These are phyloP conservation scores for Centropristis striata DNA, from an alignment of 2,113 vertebrate species.

Conservation along the genomic window DNA sequence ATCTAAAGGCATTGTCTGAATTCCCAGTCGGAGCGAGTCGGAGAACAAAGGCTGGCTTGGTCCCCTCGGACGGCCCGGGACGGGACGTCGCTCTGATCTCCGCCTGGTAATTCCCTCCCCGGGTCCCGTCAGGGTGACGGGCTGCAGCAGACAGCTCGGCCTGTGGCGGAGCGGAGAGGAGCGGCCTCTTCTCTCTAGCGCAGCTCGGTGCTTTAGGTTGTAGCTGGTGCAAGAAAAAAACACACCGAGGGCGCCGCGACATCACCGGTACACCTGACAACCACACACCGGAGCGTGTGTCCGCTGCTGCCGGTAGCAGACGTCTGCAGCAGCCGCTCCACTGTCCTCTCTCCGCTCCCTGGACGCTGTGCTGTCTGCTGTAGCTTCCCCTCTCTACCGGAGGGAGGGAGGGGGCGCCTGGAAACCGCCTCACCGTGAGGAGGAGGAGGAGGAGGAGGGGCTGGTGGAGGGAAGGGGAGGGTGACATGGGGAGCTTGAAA, in stretches of 20 bases:
- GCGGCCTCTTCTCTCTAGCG: background rate
- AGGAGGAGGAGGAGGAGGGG: constrained; percentile 55
- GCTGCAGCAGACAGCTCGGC: constrained; percentile 38
- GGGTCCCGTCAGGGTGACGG: constrained; percentile 54
- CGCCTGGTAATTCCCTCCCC: constrained; percentile 62
- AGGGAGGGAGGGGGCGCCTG: constrained; percentile 77
- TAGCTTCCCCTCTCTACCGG: background rate
- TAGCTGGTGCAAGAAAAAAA: background rate
- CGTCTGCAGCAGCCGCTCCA: background rate
- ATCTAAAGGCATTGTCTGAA: constrained; percentile 72
- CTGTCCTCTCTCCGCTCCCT: background rate
- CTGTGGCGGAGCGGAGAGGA: background rate
- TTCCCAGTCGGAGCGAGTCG: constrained; percentile 58
- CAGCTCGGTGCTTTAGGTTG: background rate
- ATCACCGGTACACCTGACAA: background rate
- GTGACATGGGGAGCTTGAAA: constrained; percentile 81
- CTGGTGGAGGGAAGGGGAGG: background rate
- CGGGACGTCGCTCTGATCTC: constrained; percentile 65
- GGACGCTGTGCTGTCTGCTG: background rate
- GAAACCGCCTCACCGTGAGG: constrained; percentile 72
- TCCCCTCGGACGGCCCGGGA: constrained; percentile 46
- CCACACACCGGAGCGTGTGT: background rate
- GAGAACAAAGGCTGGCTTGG: constrained; percentile 70
- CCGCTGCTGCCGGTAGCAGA: too few species aligned
- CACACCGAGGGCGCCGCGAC: background rate